Evolutionary conservation across 1,140 invertebrate species (phyloP).

Genomic region (Trichonephila clavata): DNA sequence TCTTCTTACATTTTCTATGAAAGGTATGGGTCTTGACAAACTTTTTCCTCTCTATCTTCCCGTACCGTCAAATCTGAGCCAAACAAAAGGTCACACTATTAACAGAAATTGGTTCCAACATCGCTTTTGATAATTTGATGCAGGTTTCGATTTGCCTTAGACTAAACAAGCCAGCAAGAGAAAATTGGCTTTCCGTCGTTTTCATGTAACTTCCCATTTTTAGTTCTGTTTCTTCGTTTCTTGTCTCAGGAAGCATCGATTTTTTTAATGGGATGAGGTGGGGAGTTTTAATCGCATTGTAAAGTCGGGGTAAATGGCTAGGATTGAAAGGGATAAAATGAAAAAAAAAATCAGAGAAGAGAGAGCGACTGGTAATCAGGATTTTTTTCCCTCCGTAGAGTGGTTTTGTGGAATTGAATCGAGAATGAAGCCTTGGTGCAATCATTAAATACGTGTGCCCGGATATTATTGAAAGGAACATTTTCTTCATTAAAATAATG

Average conservation of each 20-base stretch:
- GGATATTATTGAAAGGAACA: constrained; percentile 10
- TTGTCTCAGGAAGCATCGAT: background rate
- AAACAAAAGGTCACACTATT: constrained; percentile 35
- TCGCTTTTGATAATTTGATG: constrained; percentile 30
- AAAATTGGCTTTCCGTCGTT: constrained; percentile 1
- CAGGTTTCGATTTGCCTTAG: constrained; percentile 21
- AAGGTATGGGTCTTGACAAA: background rate
- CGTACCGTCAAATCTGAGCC: background rate
- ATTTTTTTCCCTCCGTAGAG: background rate
- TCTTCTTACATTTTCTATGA: background rate
- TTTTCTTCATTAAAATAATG: background rate
- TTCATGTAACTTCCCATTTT: background rate
- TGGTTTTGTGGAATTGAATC: constrained; percentile 7
- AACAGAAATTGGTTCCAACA: constrained; percentile 27
- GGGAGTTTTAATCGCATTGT: constrained; percentile 26
- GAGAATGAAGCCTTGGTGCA: background rate
- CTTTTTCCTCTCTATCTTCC: background rate
- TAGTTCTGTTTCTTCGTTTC: background rate
- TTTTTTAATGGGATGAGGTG: constrained; percentile 25
- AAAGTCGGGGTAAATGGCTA: constrained; percentile 30
- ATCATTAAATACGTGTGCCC: background rate
- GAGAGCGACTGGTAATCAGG: background rate
- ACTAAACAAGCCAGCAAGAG: background rate
- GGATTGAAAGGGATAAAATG: background rate
- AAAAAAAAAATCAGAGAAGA: background rate